These are phyloP conservation scores for Alca torda DNA, from an alignment of 2,797 vertebrate species.

Conservation along the genomic window DNA sequence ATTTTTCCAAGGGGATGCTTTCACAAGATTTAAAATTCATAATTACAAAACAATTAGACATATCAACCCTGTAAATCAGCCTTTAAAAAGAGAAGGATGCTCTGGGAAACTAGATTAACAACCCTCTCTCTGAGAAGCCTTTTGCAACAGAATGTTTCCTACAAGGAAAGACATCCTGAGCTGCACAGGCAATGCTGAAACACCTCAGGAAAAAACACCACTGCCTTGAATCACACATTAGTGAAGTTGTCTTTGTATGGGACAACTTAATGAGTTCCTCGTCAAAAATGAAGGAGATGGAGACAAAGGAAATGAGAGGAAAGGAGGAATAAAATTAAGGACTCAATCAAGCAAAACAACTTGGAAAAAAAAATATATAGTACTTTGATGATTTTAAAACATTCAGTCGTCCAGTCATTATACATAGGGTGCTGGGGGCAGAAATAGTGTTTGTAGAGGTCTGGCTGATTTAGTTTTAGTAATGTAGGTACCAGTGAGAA, in stretches of 20 bases:
- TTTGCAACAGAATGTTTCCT: background rate
- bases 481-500: background rate
- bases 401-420: background rate
- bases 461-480: background rate
- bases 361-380: background rate
- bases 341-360: background rate
- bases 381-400: background rate
- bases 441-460: background rate
- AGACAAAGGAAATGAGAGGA: background rate
- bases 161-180: background rate
- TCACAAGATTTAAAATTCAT: background rate
- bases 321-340: background rate
- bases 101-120: background rate
- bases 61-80: background rate
- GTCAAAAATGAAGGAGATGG: background rate
- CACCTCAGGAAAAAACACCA: background rate
- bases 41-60: background rate
- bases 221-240: accelerated
- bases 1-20: background rate
- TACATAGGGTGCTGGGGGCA: no score
- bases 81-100: background rate
- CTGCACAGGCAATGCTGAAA: background rate
- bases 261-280: background rate
- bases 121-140: background rate
- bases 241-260: background rate